phyloP scores from a whole-genome alignment of 2,113 vertebrate genomes.

The Pleuronectes platessa region DNA sequence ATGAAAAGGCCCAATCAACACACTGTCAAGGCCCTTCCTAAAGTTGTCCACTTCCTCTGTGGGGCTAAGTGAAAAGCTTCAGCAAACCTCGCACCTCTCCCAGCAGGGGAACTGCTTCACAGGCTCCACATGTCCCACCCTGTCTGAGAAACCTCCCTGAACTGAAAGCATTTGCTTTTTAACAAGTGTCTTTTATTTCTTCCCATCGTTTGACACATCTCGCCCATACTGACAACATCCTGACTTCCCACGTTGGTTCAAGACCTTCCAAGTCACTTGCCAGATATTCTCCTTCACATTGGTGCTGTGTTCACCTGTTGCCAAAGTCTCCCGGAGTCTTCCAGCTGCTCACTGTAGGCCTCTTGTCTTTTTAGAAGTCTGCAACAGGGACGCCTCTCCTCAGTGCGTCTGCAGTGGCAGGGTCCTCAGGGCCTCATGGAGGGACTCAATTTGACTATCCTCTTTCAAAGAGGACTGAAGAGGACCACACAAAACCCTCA shows the following conservation, averaged over 20 bases:
- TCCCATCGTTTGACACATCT: conserved; percentile 46
- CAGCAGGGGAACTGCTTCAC: conserved; percentile 44
- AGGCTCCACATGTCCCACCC: conserved; percentile 15
- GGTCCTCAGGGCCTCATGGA: conserved; percentile 67
- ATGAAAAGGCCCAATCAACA: conserved; percentile 78
- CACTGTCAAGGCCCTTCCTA: conserved; percentile 67
- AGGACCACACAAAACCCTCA: conserved; percentile 48
- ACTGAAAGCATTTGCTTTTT: conserved; percentile 53
- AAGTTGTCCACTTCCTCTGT: conserved; percentile 66
- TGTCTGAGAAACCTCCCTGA: conserved; percentile 39
- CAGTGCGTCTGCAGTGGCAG: conserved; percentile 34
- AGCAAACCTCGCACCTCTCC: conserved; percentile 18
- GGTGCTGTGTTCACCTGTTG: conserved; percentile 55
- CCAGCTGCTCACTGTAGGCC: conserved; percentile 46
- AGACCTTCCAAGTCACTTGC: conserved; percentile 46
- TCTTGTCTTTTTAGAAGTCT: conserved; percentile 33
- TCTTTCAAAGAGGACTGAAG: conserved; percentile 70
- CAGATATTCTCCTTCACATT: conserved; percentile 48
- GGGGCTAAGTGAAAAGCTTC: conserved; percentile 42
- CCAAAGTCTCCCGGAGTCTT: conserved; percentile 34
- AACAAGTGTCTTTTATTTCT: conserved; percentile 47
- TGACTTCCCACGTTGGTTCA: conserved; percentile 54
- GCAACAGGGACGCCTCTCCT: conserved; percentile 28
- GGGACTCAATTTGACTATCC: conserved; percentile 56
- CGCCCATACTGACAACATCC: conserved; percentile 41